Percentiles rank a stretch among this genome's conserved stretches.
Evolutionary conservation across 2,888 invertebrate genomes (phyloP).

Genomic region (Agonum fuliginosum): DNA sequence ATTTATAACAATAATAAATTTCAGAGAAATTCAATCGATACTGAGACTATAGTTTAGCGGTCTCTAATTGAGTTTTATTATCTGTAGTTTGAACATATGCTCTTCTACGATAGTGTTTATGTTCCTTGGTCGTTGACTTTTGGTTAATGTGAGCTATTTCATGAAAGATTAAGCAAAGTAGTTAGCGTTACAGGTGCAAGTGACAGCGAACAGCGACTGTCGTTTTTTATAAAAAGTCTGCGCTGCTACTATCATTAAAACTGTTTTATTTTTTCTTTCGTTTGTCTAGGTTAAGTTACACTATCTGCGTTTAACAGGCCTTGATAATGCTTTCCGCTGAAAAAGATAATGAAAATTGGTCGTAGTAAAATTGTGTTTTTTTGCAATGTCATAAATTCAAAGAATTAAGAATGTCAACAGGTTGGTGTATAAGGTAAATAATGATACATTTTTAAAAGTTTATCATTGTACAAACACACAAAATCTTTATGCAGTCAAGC

Average conservation of each 20-base stretch:
- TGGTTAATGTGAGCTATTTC: conserved; percentile 24
- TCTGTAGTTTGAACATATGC: neutral
- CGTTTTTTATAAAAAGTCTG: conserved; percentile 27
- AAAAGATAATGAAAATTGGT: conserved; percentile 35
- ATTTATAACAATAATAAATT: conserved; percentile 11
- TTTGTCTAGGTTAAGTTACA: neutral
- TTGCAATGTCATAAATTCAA: too few species aligned
- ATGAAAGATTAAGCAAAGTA: conserved; percentile 36
- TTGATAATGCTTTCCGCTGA: conserved; percentile 39
- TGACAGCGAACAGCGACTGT: conserved; percentile 1
- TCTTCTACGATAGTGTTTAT: neutral
- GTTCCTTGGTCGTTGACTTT: conserved; percentile 36
- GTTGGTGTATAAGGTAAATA: too few species aligned
- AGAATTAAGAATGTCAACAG: too few species aligned
- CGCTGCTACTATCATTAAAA: conserved; percentile 20
- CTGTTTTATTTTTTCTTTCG: neutral
- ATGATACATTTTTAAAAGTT: too few species aligned
- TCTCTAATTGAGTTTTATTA: conserved; percentile 26
- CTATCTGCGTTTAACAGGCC: neutral
- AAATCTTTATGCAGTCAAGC: too few species aligned
- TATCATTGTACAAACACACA: too few species aligned
- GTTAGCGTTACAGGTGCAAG: conserved; percentile 6
- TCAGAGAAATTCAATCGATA: neutral
- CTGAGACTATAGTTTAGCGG: neutral
- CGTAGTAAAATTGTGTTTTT: conserved; percentile 2